Evolutionary conservation across 2,888 invertebrate species (phyloP), one percentile per base, ranked within the genome.

Genomic region (Orthosia gracilis): DNA sequence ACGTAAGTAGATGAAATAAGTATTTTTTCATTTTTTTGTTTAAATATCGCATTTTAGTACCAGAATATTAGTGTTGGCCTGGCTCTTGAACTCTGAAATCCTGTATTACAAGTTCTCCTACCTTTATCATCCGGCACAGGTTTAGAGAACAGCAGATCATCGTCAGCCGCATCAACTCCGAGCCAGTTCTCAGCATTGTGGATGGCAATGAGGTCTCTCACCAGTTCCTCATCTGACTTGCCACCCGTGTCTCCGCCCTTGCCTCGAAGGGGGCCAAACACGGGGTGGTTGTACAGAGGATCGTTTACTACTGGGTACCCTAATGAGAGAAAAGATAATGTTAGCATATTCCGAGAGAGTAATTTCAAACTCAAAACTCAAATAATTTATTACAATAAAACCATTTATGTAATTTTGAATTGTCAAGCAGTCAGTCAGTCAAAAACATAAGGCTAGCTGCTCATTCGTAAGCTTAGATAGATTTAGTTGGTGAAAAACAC

Each of bases 281-380:
- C 99, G 3, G 98, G 97, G 94, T 99, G 99, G 94, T 99, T 99
- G 97, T 99, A 99, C 3, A 99, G 96, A 0, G 99, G 99, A 94
- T 99, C 99, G 93, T 99, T 99, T 12, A 99, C 98, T 69, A 99
- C 99, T 18, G 99, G 99, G 95, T 98, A 99, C 58, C 99, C 99
- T 98, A 92, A 65, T 90, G 80, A 23, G 13, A 47, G 21, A 61
- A 23, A 68, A 21, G 0, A 26, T 4, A 55, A 4, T 31, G 13
- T 70, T 61, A 77, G 12, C 0, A 59, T 17, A 12, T 4, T 23
- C 2, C 23, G 1, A 15, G 40, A 58, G 7, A 18, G 40, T 11
- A 7, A 40, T 40, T 40, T 7, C 9, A 40, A 40, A 40, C 40
- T 26, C 26, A 26, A 26, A 26, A 26, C 26, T 40, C 40, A 40